phyloP scores from a whole-genome alignment of 2,113 vertebrate genomes.

The Helogale parvula region DNA sequence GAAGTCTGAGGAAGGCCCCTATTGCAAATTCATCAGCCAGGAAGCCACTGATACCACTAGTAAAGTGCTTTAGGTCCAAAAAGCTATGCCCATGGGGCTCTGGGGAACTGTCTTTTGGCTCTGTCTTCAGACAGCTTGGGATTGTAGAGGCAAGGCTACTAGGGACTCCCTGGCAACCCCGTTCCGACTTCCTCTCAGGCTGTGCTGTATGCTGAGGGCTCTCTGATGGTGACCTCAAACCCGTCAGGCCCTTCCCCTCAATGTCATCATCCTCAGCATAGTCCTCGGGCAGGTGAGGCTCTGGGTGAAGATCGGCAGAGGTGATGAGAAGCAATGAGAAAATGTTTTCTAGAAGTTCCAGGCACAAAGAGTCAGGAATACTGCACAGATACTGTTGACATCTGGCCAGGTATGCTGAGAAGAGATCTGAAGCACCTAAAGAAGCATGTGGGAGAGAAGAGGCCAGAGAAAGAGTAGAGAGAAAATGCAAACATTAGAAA shows the following conservation, averaged over 20 bases:
- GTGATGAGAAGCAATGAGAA: constrained; percentile 97
- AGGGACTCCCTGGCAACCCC: not conserved
- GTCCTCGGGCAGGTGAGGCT: constrained; percentile 80
- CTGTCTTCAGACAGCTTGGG: not conserved
- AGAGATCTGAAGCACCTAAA: constrained; percentile 87
- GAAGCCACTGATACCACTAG: constrained; percentile 89
- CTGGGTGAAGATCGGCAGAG: constrained; percentile 88
- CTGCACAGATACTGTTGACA: constrained; percentile 92
- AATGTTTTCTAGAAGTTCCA: constrained; percentile 98
- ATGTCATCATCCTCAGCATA: constrained; percentile 84
- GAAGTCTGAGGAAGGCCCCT: constrained; percentile 91
- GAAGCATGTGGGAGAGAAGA: not conserved
- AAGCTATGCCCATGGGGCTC: constrained; percentile 69
- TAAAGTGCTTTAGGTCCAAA: constrained; percentile 90
- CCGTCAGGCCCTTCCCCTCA: constrained; percentile 63
- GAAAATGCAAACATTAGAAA: constrained; percentile 4
- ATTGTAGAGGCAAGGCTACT: not conserved
- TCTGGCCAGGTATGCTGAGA: constrained; percentile 90
- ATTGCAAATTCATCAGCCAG: constrained; percentile 89
- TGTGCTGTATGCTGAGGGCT: constrained; percentile 74
- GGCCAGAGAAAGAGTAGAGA: constrained; percentile 3
- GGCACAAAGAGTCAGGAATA: constrained; percentile 90
- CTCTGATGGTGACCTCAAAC: constrained; percentile 64
- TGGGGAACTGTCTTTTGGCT: constrained; percentile 44
- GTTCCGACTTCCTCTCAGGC: constrained; percentile 70